These are phyloP conservation scores for Chrysochloris asiatica DNA, from an alignment of 2,113 vertebrate species.

Conservation along the genomic window DNA sequence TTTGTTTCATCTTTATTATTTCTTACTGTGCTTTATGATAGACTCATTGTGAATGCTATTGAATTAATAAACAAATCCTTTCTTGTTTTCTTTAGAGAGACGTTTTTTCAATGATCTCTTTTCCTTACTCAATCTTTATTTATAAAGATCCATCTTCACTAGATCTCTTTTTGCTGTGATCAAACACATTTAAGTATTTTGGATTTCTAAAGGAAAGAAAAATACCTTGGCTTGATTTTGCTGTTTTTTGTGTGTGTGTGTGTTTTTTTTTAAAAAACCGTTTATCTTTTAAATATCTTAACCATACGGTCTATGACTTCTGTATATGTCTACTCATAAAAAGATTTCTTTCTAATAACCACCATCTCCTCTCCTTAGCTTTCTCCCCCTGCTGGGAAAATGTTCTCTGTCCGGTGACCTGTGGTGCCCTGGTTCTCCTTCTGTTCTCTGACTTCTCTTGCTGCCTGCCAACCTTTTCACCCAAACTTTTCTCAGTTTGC, in stretches of 20 bases:
- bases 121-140: not conserved
- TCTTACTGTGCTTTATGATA: too few species aligned
- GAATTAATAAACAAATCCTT: too few species aligned
- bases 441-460: not conserved
- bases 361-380: not conserved
- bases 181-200: not conserved
- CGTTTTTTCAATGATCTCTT: not conserved
- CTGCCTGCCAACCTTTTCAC: not conserved
- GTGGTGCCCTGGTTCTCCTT: not conserved
- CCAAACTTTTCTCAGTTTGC: not conserved
- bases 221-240: not conserved
- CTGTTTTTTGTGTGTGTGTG: too few species aligned
- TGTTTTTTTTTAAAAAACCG: not conserved
- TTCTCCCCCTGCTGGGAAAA: not conserved
- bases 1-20: too few species aligned
- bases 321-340: not conserved
- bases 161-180: not conserved
- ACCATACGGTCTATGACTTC: not conserved
- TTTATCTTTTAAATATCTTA: conserved; percentile 19
- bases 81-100: not conserved
- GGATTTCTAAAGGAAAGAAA: conserved; percentile 4
- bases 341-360: not conserved
- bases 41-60: too few species aligned
- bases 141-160: not conserved
- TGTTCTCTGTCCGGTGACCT: not conserved